Evolutionary conservation across 2,113 vertebrate species (phyloP), one percentile per base, ranked within the genome.

Genomic region (Phaethornis superciliosus): DNA sequence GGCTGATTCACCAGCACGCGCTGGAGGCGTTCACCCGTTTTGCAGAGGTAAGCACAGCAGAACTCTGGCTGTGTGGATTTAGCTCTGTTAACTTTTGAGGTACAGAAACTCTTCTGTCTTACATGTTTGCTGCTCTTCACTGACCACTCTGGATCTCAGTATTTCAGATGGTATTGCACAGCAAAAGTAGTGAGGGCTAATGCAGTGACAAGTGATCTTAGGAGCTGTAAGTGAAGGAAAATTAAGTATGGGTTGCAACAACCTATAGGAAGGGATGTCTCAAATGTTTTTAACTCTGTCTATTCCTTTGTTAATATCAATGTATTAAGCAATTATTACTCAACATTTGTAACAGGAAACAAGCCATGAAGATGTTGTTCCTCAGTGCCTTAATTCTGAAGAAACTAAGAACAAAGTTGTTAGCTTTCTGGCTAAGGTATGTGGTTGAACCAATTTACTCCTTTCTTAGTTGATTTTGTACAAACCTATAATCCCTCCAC

Each of bases 381-480:
- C 99, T 80, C 97, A 98, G 81, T 99, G 99, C 95, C 98, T 99
- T 91, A 90, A 92, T 88, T 98, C 98, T 46, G 98, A 99, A 94
- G 98, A 98, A 62, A 98, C 85, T 8, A 99, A 98, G 97, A 98
- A 96, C 81, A 98, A 98, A 97, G 98, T 99, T 77, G 97, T 99
- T 51, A 96, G 97, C 70, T 99, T 99, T 97, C 98, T 99, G 19
- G 99, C 98, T 86, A 99, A 99, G 99, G 99, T 99, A 98, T 74
- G 70, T 64, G 85, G 32, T 19, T 81, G 52, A 89, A 80, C 17
- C 54, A 9, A 76, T 81, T 80, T 35, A 86, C 37, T 86, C 32
- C 64, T 81, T 13, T 40, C 27, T 75, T 75, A 37, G 27, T 60
- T 72, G 28, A 37, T 52, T 30, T 10, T 80, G 52, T 49, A 27